phyloP scores from a whole-genome alignment of 2,888 invertebrate genomes.

The Mesorhabditis spiculigera region DNA sequence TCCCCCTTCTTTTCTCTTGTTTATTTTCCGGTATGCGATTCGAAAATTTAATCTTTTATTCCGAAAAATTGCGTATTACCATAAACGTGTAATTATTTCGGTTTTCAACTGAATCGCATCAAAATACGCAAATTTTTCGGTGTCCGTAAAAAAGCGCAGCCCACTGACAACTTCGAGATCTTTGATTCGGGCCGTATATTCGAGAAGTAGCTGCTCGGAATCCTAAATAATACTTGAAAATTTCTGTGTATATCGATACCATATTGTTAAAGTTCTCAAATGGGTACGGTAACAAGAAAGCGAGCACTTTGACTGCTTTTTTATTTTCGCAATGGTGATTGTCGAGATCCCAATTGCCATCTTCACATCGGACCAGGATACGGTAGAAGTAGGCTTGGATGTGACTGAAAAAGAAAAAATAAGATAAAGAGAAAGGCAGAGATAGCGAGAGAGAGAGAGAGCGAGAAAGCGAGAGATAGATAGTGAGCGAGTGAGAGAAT shows the following conservation, averaged over 20 bases:
- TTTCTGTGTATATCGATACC: too few relatives aligned
- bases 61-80: not conserved
- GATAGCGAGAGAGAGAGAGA: too few relatives aligned
- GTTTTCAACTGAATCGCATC: not conserved
- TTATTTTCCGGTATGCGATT: too few relatives aligned
- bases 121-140: not conserved
- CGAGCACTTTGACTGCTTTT: not conserved
- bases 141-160: not conserved
- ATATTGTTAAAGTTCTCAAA: not conserved
- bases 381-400: not conserved
- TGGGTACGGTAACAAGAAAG: conserved; percentile 4
- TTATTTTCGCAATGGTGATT: not conserved
- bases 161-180: not conserved
- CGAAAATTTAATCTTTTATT: too few relatives aligned
- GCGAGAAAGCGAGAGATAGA: too few relatives aligned
- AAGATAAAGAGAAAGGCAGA: too few relatives aligned
- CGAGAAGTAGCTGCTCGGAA: not conserved
- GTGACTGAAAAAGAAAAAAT: conserved; percentile 3
- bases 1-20: too few relatives aligned
- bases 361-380: not conserved
- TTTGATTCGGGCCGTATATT: not conserved
- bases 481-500: too few relatives aligned
- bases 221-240: too few relatives aligned
- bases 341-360: not conserved
- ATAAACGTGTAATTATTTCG: not conserved